Conservation (phyloP, 1,140 invertebrate species). For the Bombus picipes region DNA sequence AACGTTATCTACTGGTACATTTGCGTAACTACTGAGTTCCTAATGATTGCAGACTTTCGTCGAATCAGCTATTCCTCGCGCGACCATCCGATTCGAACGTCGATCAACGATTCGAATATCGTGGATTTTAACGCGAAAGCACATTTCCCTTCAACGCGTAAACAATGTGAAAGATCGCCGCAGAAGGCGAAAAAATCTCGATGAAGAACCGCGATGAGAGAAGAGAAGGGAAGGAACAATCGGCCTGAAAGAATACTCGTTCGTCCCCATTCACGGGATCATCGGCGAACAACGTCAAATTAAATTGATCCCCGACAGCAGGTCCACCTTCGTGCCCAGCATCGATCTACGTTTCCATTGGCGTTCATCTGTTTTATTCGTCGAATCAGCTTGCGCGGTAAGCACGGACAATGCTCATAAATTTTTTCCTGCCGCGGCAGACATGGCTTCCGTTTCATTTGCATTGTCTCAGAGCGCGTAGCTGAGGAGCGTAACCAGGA, state of each 20-base stretch:
- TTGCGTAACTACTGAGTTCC: too few species aligned
- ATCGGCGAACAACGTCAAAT: not conserved
- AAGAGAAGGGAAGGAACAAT: not conserved
- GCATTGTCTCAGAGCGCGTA: slow-evolving; percentile 18
- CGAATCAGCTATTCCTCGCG: too few species aligned
- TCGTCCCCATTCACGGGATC: not conserved
- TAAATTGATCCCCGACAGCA: not conserved
- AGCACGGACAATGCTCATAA: slow-evolving; percentile 43
- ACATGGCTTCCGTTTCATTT: slow-evolving; percentile 17
- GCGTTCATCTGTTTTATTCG: slow-evolving; percentile 16
- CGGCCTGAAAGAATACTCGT: too few species aligned
- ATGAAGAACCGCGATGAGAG: not conserved
- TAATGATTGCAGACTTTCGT: too few species aligned
- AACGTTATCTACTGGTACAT: too few species aligned
- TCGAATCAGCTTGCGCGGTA: not conserved
- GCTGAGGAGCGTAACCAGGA: slow-evolving; percentile 2
- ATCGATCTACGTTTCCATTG: slow-evolving; percentile 19
- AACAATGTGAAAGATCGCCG: too few species aligned
- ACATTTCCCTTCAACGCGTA: too few species aligned
- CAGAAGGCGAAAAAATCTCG: not conserved
- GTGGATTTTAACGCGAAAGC: too few species aligned
- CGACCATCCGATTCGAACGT: too few species aligned
- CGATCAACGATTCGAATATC: too few species aligned
- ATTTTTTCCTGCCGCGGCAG: slow-evolving; percentile 34
- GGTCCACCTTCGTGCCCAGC: not conserved